Evolutionary conservation across 2,113 vertebrate species (phyloP).

Genomic region (Erythrolamprus reginae): DNA sequence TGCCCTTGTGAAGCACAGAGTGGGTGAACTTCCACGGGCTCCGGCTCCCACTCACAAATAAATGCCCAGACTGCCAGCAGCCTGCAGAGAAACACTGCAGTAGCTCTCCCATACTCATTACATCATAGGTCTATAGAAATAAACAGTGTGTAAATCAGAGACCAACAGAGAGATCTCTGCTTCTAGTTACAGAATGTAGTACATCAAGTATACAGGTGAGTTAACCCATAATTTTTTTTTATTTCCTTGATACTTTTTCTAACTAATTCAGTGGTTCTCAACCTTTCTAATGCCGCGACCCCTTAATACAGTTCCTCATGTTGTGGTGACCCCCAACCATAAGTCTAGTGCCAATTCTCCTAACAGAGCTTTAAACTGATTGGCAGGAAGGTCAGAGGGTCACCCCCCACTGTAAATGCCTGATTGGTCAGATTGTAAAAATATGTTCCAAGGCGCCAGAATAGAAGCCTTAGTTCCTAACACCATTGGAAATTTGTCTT

Average conservation of each 20-base stretch:
- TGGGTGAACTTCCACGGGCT: conserved; percentile 1
- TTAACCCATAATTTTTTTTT: not conserved
- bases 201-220: not conserved
- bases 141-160: not conserved
- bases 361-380: too few species aligned
- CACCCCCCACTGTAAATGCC: too few species aligned
- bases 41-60: not conserved
- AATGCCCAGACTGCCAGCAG: not conserved
- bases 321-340: too few species aligned
- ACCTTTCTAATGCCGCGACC: too few species aligned
- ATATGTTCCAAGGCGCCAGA: too few species aligned
- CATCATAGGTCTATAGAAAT: not conserved
- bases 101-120: not conserved
- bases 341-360: too few species aligned
- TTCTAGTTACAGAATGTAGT: not conserved
- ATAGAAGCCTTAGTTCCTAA: too few species aligned
- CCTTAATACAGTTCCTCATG: too few species aligned
- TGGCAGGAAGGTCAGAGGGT: too few species aligned
- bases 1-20: conserved; percentile 10
- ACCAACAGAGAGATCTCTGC: not conserved
- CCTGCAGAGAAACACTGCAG: not conserved
- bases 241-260: not conserved
- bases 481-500: too few species aligned
- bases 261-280: too few species aligned
- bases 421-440: too few species aligned